Evolutionary conservation across 2,797 vertebrate species (phyloP), one percentile per base, ranked within the genome.

Genomic region (Anguilla megastoma): DNA sequence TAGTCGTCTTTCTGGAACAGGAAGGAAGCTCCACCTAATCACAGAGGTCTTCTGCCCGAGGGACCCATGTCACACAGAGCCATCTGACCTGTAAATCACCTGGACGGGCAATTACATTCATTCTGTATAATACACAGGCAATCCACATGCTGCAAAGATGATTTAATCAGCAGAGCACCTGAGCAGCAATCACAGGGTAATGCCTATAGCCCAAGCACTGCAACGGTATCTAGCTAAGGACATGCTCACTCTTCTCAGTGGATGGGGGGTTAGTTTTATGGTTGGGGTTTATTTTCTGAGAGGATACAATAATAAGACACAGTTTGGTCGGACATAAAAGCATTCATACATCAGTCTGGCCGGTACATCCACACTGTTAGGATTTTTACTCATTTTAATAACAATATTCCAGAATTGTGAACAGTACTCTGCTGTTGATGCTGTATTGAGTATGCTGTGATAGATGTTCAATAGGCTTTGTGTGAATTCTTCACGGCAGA

Each of bases 1-100:
- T 87, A 54, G 48, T 41, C 0, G 12, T 36, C 33, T 50, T 18
- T 48, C 41, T 87, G 87, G 90, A 88, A 88, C 85, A 88, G 84
- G 48, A 54, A 16, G 24, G 50, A 58, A 58, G 86, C 24, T 21
- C 50, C 16, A n/a, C 4, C 89, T 88, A 89, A 89, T 87, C 85
- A 27, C 45, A n/a, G 48, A 27, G 41, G 27, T 69, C 45, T 41
- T 48, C 7, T 69, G 10, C 8, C 9, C 60, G 3, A 54, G 9
- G 60, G 60, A 24, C 60, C 18, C 24, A 1, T n/a, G 18, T n/a
- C 18, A 21, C 21, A 63, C 24, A 63, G 24, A n/a, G 3, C 27
- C 63, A 69, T 24, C 9, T 69, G 63, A 69, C 24, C 6, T 27
- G 1, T 27, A 9, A 27, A 69, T 69, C 63, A 69, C 24, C 63